Evolutionary conservation across 2,113 vertebrate genomes (phyloP), one percentile per base, ranked within the genome.

Genomic region (Cyprinus carpio): DNA sequence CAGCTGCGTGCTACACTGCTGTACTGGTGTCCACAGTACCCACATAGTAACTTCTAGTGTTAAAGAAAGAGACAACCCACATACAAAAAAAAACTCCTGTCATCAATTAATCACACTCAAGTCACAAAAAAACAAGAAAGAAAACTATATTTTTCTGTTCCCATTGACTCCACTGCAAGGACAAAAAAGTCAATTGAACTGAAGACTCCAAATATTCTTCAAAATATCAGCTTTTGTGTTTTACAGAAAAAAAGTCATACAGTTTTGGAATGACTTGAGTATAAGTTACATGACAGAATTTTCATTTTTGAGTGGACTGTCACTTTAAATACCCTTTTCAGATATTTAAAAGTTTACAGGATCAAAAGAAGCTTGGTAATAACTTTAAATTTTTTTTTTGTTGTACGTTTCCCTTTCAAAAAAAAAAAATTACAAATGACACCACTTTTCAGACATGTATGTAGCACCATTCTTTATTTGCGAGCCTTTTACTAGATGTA

Each of bases 401-500:
- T 23, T 80, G 8, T 86, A n/a, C n/a, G n/a, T 71, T 67, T 20
- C 49, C 6, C 76, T 56, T 54, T 31, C 29, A 20, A 76, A 23
- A 74, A 65, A 74, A 67, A 20, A 11, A n/a, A n/a, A n/a, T n/a
- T n/a, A n/a, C n/a, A n/a, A n/a, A 43, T 25, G 18, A 79, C 25
- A 40, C 6, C 4, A 16, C 58, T 43, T 12, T 20, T 46, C 11
- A 6, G 29, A 84, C 27, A 54, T 72, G 78, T 88, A 84, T 88
- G 84, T 82, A 83, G 86, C 85, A 87, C 87, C 84, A 87, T 88
- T 81, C 62, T 89, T 89, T 88, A 88, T 86, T 86, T 87, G 82
- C 85, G 72, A 85, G 82, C 34, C 74, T 78, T n/a, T n/a, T 85
- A 88, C 82, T 85, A 89, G 74, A 88, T 72, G 81, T 76, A 85